Evolutionary conservation across 2,888 invertebrate species (phyloP).

Genomic region (Hirtodrosophila confusa): DNA sequence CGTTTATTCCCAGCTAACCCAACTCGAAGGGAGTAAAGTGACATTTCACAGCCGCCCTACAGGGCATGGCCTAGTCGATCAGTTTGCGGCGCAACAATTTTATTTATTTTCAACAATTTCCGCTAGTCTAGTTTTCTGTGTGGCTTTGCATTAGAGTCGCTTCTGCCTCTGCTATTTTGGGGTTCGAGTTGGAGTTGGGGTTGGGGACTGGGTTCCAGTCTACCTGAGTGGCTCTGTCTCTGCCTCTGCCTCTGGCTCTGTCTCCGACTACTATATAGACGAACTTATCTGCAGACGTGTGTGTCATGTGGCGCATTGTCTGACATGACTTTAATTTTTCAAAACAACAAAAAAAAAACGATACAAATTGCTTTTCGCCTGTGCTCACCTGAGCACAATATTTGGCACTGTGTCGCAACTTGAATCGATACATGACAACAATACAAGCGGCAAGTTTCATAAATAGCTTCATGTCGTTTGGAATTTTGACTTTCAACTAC

Average conservation of each 20-base stretch:
- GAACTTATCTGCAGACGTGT: slow-evolving; percentile 42
- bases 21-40: too few relatives aligned
- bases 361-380: slow-evolving; percentile 45
- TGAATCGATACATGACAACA: slow-evolving; percentile 63
- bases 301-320: slow-evolving; percentile 68
- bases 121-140: slow-evolving; percentile 55
- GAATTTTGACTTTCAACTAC: slow-evolving; percentile 55
- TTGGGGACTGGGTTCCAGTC: slow-evolving; percentile 28
- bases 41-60: not conserved
- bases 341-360: slow-evolving; percentile 40
- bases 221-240: slow-evolving; percentile 24
- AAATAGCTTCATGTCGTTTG: slow-evolving; percentile 65
- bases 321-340: slow-evolving; percentile 67
- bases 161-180: slow-evolving; percentile 38
- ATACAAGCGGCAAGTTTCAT: slow-evolving; percentile 43
- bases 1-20: too few relatives aligned
- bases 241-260: slow-evolving; percentile 26
- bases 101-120: slow-evolving; percentile 61
- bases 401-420: slow-evolving; percentile 71
- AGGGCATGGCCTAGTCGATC: slow-evolving; percentile 20
- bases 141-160: slow-evolving; percentile 60
- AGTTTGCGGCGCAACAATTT: slow-evolving; percentile 16
- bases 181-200: slow-evolving; percentile 6
- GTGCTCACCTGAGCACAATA: slow-evolving; percentile 18
- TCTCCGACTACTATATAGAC: slow-evolving; percentile 1